A percentile compares a stretch with the other conserved stretches of the same genome.
Conservation (phyloP, 2,888 invertebrate species). For the Heliconius erato region DNA sequence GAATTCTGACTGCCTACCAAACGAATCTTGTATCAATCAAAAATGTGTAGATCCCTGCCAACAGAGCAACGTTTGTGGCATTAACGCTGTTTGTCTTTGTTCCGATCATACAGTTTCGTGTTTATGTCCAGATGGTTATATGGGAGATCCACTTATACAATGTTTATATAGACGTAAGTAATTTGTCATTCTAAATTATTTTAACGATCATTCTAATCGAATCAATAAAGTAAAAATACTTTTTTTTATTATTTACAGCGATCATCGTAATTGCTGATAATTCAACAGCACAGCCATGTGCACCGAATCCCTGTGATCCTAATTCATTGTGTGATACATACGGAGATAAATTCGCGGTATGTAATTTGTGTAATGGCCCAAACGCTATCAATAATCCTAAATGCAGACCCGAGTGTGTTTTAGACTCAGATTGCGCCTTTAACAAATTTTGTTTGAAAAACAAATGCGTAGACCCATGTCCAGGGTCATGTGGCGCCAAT, state of each 20-base stretch:
- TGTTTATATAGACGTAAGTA: slow-evolving; percentile 87
- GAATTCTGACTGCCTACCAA: slow-evolving; percentile 91
- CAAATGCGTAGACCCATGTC: slow-evolving; percentile 91
- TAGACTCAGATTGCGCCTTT: slow-evolving; percentile 92
- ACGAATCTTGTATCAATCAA: slow-evolving; percentile 91
- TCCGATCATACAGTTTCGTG: slow-evolving; percentile 94
- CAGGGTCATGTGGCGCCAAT: slow-evolving; percentile 91
- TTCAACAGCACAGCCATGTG: slow-evolving; percentile 88
- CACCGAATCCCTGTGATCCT: slow-evolving; percentile 91
- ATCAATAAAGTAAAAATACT: not conserved
- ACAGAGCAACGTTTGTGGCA: slow-evolving; percentile 90
- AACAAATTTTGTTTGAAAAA: slow-evolving; percentile 91
- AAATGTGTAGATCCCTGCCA: slow-evolving; percentile 91
- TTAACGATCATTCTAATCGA: not conserved
- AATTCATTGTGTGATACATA: slow-evolving; percentile 89
- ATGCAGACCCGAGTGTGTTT: slow-evolving; percentile 93
- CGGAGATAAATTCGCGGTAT: slow-evolving; percentile 91
- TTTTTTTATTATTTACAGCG: slow-evolving; percentile 69
- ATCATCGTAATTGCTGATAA: slow-evolving; percentile 86
- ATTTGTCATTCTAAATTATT: not conserved
- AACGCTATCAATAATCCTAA: slow-evolving; percentile 89
- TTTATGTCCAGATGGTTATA: slow-evolving; percentile 90
- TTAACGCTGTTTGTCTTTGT: slow-evolving; percentile 92
- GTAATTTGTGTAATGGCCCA: slow-evolving; percentile 90
- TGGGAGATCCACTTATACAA: slow-evolving; percentile 92